Conservation (phyloP, 53 echinoderm and acorn worm species). For the Hippasteria phrygiana region DNA sequence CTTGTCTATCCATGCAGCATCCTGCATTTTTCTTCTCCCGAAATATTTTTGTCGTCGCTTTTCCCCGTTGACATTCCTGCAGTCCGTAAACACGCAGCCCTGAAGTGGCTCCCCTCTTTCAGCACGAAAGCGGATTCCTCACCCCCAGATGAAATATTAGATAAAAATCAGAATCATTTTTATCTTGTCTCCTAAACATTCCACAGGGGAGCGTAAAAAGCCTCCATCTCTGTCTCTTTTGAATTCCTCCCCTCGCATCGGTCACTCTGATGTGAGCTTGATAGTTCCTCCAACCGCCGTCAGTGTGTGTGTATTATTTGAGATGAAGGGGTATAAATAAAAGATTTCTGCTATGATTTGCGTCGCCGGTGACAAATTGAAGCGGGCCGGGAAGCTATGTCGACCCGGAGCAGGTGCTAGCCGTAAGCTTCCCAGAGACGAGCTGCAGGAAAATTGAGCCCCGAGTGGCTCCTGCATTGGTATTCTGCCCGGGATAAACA, state of each 20-base stretch:
- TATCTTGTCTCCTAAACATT: conserved; percentile 29
- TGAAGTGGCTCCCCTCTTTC: conserved; percentile 23
- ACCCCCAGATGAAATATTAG: conserved; percentile 43
- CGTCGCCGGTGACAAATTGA: conserved; percentile 4
- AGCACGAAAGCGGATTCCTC: conserved; percentile 10
- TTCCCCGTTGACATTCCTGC: conserved; percentile 19
- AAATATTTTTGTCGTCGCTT: neutral
- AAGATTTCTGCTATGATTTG: conserved; percentile 27
- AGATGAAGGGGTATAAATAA: conserved; percentile 23
- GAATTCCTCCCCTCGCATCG: neutral
- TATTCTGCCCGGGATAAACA: conserved; percentile 7
- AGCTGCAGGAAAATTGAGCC: neutral
- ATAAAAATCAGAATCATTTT: conserved; percentile 44
- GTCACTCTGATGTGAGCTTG: neutral
- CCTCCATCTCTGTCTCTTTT: neutral
- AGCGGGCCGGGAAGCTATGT: neutral
- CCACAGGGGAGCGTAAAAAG: neutral
- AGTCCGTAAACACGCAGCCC: neutral
- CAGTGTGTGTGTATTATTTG: neutral
- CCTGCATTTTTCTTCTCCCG: neutral
- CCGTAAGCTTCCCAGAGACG: neutral
- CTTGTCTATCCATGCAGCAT: neutral
- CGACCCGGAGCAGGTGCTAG: neutral
- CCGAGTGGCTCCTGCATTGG: conserved; percentile 1
- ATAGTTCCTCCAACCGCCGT: neutral